Base-by-base conservation (phyloP, 2,113 vertebrate species). In the Delphinus delphis region DNA sequence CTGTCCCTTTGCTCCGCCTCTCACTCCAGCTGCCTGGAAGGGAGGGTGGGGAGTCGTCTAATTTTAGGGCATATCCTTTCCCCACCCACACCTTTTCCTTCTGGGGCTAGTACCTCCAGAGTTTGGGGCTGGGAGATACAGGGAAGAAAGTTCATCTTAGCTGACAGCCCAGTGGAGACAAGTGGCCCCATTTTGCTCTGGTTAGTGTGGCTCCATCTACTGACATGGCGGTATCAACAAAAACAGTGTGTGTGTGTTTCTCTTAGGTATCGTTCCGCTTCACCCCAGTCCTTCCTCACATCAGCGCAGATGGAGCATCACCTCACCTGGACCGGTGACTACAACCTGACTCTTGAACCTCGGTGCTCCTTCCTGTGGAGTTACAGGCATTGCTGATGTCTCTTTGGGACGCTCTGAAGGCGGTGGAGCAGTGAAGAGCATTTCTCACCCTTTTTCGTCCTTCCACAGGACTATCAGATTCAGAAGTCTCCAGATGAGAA, bases 401-500 rank as follows among this genome's bases (percentile, higher is more conserved):
- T n/a, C 13, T 53, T 33, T 67, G 44, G 36, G 26, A 55, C 44
- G 5, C 31, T 81, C 53, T 68, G 71, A 36, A 53, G 53, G 41
- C 2, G 13, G 13, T 26, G 55, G 8, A 67, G 14, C 28, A 23
- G 15, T 12, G 36, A 90, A 31, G 18, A 21, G 36, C 47, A 25
- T 60, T 28, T 44, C 41, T 65, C 18, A 41, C 20, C 26, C 36
- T 83, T 88, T n/a, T 23, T 53, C 53, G n/a, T 65, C 58, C 55
- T 67, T 74, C 36, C 87, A 47, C 4, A 84, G 28, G 21, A 67
- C 36, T 44, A 31, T 67, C 36, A 55, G 13, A 58, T 47, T 68
- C 28, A 36, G 36, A 89, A 83, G 63, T 76, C 15, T n/a, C 58
- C 58, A n/a, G 21, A n/a, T 68, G 55, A 94, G 28, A 83, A 89